Evolutionary conservation across 1,140 invertebrate genomes (phyloP).

Genomic region (Wasmannia auropunctata): DNA sequence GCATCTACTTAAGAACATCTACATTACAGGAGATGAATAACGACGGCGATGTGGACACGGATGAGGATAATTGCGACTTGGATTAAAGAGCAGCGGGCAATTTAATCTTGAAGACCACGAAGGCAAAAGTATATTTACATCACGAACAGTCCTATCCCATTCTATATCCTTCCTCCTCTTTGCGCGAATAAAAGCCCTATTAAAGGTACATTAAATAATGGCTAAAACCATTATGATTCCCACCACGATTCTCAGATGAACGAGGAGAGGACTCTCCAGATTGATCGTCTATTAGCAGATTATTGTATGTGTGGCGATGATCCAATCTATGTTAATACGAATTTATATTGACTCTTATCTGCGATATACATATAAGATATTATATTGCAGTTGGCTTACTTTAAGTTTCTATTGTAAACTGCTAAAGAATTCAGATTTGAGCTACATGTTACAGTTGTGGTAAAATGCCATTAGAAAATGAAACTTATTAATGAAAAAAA

Average conservation of each 20-base stretch:
- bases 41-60: constrained; percentile 49
- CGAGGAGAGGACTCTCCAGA: neutral
- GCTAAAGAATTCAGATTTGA: neutral
- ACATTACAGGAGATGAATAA: constrained; percentile 58
- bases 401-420: neutral
- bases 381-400: neutral
- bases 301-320: neutral
- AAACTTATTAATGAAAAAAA: neutral
- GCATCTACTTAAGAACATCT: constrained; percentile 58
- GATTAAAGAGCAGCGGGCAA: constrained; percentile 48
- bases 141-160: constrained; percentile 32
- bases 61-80: constrained; percentile 56
- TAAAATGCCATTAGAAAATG: neutral
- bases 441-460: neutral
- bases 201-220: constrained; percentile 14
- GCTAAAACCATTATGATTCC: neutral
- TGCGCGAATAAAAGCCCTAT: neutral
- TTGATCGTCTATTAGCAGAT: neutral
- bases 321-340: neutral
- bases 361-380: neutral
- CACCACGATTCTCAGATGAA: constrained; percentile 1
- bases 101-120: constrained; percentile 51
- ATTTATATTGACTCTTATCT: neutral
- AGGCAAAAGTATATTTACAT: constrained; percentile 56
- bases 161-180: neutral